phyloP scores from a whole-genome alignment of 2,113 vertebrate genomes.

The Paracanthobrama guichenoti region DNA sequence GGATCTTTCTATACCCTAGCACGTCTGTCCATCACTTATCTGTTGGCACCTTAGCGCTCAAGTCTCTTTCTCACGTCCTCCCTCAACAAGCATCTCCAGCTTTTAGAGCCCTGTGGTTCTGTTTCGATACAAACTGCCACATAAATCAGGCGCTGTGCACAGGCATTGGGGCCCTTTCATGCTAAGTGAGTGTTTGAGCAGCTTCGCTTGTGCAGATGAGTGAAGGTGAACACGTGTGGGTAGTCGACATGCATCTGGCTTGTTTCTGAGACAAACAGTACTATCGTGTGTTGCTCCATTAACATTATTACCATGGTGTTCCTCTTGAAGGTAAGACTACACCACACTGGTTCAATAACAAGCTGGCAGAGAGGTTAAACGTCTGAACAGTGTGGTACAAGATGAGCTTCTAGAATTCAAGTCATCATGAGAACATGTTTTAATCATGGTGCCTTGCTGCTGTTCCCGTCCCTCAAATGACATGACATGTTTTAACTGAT shows the following conservation, averaged over 20 bases:
- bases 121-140: conserved; percentile 40
- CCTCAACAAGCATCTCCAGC: conserved; percentile 23
- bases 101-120: conserved; percentile 26
- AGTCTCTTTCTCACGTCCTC: conserved; percentile 35
- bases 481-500: conserved; percentile 54
- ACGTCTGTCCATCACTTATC: conserved; percentile 43
- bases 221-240: conserved; percentile 47
- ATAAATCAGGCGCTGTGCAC: conserved; percentile 54
- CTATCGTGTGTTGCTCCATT: conserved; percentile 22
- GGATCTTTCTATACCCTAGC: conserved; percentile 29
- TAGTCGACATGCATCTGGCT: conserved; percentile 9
- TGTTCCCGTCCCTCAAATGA: conserved; percentile 64
- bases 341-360: conserved; percentile 52
- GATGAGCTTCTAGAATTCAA: conserved; percentile 54
- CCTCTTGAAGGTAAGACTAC: conserved; percentile 50
- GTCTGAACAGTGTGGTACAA: conserved; percentile 56
- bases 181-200: conserved; percentile 66
- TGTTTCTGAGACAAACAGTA: conserved; percentile 22
- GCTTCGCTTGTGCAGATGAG: conserved; percentile 21
- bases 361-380: conserved; percentile 47
- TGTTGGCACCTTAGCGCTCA: conserved; percentile 17
- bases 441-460: conserved; percentile 55
- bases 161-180: conserved; percentile 47
- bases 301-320: conserved; percentile 43
- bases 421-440: conserved; percentile 44